A percentile compares a stretch with the other conserved stretches of the same genome.
Conservation (phyloP, 1,140 invertebrate genomes). For the Diorhabda carinulata region DNA sequence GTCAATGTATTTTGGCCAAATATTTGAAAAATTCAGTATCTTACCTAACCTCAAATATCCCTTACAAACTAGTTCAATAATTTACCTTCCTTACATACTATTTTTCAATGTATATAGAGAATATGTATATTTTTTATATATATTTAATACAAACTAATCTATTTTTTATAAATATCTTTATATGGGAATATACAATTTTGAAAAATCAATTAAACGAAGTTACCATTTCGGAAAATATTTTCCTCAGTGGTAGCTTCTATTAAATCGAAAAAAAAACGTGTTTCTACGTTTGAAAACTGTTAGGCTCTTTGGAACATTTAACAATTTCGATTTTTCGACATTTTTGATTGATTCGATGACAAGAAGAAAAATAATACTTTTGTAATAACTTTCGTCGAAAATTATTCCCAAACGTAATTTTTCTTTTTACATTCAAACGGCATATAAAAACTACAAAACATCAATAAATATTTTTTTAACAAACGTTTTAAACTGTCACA, state of each 20-base stretch:
- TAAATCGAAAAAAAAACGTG: constrained; percentile 8
- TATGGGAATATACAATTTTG: constrained; percentile 2
- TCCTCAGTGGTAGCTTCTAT: not conserved
- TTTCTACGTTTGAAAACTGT: constrained; percentile 7
- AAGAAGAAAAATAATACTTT: not conserved
- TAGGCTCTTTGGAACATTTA: constrained; percentile 21
- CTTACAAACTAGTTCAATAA: constrained; percentile 21
- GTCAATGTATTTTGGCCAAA: constrained; percentile 7
- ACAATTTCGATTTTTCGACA: constrained; percentile 18
- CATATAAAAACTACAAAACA: constrained; percentile 20
- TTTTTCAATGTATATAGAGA: constrained; percentile 15
- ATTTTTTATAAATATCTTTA: constrained; percentile 6
- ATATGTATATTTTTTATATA: constrained; percentile 19
- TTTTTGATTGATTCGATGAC: constrained; percentile 15
- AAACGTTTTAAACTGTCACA: constrained; percentile 18
- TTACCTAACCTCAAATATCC: not conserved
- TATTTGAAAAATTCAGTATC: constrained; percentile 2
- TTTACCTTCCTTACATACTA: constrained; percentile 12
- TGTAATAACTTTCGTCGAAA: constrained; percentile 9
- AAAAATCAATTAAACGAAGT: constrained; percentile 7
- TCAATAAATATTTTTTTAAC: constrained; percentile 18
- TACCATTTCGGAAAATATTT: not conserved
- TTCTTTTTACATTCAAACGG: not conserved
- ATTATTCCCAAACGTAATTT: not conserved
- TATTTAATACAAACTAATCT: not conserved